Conservation (phyloP, 2,888 invertebrate species). For the Dyspetes luteomarginatus region DNA sequence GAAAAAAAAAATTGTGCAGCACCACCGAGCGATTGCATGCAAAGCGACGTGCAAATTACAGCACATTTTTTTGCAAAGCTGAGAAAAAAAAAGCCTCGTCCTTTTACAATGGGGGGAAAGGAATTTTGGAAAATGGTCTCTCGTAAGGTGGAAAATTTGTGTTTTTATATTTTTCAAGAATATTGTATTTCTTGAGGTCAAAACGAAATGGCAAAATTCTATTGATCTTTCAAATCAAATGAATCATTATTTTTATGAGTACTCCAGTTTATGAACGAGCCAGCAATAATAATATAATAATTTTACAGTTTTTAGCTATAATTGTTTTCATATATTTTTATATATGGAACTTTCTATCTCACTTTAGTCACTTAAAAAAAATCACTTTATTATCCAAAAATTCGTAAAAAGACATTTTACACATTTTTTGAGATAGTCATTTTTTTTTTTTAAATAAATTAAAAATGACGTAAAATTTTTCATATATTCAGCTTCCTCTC, state of each 20-base stretch:
- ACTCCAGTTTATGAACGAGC: too few species aligned
- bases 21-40: not conserved
- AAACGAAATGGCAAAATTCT: too few species aligned
- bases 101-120: conserved; percentile 26
- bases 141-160: conserved; percentile 26
- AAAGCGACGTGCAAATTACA: not conserved
- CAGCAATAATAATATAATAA: not conserved
- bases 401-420: too few species aligned
- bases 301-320: not conserved
- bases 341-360: too few species aligned
- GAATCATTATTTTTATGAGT: too few species aligned
- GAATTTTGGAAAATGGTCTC: conserved; percentile 38
- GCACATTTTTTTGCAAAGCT: conserved; percentile 31
- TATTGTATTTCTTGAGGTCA: not conserved
- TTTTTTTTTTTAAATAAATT: not conserved
- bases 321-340: too few species aligned
- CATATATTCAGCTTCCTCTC: not conserved
- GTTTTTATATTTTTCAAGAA: not conserved
- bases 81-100: conserved; percentile 44
- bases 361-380: too few species aligned
- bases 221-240: not conserved
- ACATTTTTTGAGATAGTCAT: too few species aligned
- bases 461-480: not conserved
- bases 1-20: not conserved
- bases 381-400: too few species aligned